These are phyloP conservation scores for Diloba caeruleocephala DNA, from an alignment of 2,888 invertebrate genomes.

Conservation along the genomic window DNA sequence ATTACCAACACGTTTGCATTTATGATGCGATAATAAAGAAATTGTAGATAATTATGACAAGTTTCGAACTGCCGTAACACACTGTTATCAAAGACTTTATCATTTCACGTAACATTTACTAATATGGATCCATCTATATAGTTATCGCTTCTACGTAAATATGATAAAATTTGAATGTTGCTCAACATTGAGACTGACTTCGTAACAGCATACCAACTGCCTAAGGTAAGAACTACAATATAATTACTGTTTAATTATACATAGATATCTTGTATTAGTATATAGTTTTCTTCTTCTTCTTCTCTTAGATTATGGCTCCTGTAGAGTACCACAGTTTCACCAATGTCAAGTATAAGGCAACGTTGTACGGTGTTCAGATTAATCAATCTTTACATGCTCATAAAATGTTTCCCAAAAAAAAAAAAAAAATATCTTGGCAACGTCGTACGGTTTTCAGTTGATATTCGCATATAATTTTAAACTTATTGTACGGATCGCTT, in stretches of 20 bases:
- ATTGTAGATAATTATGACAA: constrained; percentile 24
- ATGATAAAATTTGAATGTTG: constrained; percentile 1
- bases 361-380: too few species aligned
- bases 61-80: background rate
- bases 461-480: background rate
- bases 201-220: background rate
- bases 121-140: too few species aligned
- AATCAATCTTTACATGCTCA: too few species aligned
- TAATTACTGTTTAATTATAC: background rate
- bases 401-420: too few species aligned
- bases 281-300: too few species aligned
- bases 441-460: too few species aligned
- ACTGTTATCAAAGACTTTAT: constrained; percentile 11
- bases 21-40: constrained; percentile 27
- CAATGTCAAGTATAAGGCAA: too few species aligned
- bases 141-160: constrained; percentile 4
- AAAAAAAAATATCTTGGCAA: too few species aligned
- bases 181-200: background rate
- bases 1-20: constrained; percentile 9
- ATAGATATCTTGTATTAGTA: too few species aligned
- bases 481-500: background rate
- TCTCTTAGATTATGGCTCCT: too few species aligned
- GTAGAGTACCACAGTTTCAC: too few species aligned
- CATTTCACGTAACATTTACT: constrained; percentile 1
- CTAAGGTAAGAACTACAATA: background rate